Conservation (phyloP, 2,797 vertebrate genomes). For the Onychomys arenicola region DNA sequence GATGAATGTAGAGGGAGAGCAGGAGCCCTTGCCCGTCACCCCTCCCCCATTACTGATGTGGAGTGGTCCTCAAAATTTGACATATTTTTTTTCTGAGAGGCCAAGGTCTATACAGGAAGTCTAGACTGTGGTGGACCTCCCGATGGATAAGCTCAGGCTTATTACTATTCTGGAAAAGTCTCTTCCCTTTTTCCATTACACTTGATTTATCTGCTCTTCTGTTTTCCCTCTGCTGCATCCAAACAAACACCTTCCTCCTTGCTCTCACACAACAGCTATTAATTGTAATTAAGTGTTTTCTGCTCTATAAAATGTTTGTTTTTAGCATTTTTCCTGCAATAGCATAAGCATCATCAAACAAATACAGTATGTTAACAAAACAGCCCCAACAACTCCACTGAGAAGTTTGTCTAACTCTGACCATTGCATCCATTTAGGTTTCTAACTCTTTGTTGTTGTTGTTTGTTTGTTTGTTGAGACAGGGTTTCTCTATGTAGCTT, state of each 20-base stretch:
- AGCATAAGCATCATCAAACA: conserved; percentile 1
- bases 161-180: neutral
- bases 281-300: neutral
- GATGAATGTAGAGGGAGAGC: neutral
- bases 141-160: neutral
- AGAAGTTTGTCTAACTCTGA: neutral
- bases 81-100: neutral
- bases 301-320: neutral
- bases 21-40: neutral
- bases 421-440: neutral
- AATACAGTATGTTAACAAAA: neutral
- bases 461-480: neutral
- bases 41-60: too few relatives aligned
- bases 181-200: neutral
- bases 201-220: neutral
- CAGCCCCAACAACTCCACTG: neutral
- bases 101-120: neutral
- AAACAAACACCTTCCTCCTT: neutral
- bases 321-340: neutral
- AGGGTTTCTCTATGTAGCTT: neutral
- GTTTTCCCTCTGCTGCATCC: neutral
- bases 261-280: neutral
- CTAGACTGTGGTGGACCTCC: neutral
- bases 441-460: neutral
- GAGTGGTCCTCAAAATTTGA: neutral